These are phyloP conservation scores for Papilio polytes DNA, from an alignment of 1,140 invertebrate genomes.

Conservation along the genomic window DNA sequence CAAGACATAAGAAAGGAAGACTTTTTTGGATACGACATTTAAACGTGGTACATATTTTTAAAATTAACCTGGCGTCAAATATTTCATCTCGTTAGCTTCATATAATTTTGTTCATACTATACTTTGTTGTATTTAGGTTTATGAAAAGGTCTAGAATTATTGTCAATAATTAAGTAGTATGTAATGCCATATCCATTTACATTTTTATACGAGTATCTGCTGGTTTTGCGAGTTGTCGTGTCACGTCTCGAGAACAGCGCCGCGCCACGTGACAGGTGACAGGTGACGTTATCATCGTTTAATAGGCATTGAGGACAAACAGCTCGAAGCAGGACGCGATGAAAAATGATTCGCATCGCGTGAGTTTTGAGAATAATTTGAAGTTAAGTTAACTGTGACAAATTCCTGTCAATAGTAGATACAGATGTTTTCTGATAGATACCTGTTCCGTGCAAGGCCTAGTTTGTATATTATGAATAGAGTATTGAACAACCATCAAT, in stretches of 20 bases:
- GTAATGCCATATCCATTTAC: background rate
- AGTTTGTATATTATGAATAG: too few species aligned
- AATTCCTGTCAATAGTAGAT: too few species aligned
- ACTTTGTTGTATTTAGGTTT: too few species aligned
- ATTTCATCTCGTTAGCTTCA: too few species aligned
- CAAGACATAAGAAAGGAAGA: background rate
- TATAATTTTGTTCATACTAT: too few species aligned
- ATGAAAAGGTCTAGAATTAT: too few species aligned
- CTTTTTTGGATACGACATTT: conserved; percentile 20
- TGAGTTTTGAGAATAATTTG: background rate
- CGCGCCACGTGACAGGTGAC: conserved; percentile 45
- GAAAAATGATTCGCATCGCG: conserved; percentile 53
- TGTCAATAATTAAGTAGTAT: background rate
- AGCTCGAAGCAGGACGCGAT: conserved; percentile 43
- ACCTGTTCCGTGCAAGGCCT: too few species aligned
- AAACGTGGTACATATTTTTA: too few species aligned
- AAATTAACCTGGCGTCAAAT: too few species aligned
- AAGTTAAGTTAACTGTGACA: background rate
- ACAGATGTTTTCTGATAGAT: too few species aligned
- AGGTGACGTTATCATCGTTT: conserved; percentile 63
- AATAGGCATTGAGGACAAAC: conserved; percentile 43
- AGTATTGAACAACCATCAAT: background rate
- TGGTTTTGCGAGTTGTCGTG: conserved; percentile 27
- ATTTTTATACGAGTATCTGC: conserved; percentile 5
- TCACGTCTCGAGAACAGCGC: conserved; percentile 48